Evolutionary conservation across 2,113 vertebrate species (phyloP).

Genomic region (Tetraodon nigroviridis): DNA sequence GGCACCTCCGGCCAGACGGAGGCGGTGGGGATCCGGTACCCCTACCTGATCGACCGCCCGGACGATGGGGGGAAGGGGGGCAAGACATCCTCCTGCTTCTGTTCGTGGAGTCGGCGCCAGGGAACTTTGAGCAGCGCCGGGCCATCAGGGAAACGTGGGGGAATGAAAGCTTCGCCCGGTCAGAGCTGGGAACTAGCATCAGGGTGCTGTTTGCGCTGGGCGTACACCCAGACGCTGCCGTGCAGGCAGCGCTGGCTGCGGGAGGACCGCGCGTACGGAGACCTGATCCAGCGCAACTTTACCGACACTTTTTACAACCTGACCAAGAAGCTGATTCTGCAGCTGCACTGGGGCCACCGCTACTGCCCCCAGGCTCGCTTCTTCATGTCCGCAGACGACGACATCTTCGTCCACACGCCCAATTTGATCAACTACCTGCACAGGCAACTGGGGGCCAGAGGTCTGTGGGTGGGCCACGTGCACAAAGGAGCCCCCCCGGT

Average conservation of each 20-base stretch:
- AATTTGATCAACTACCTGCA: slow-evolving; percentile 85
- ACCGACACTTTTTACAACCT: slow-evolving; percentile 91
- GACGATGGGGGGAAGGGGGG: slow-evolving; percentile 71
- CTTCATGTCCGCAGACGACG: slow-evolving; percentile 92
- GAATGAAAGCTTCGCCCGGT: slow-evolving; percentile 75
- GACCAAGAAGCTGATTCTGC: slow-evolving; percentile 85
- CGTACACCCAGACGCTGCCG: slow-evolving; percentile 28
- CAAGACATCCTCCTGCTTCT: slow-evolving; percentile 83
- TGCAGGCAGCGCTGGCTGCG: slow-evolving; percentile 68
- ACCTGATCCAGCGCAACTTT: slow-evolving; percentile 91
- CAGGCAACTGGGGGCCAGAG: slow-evolving; percentile 63
- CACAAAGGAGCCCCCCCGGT: slow-evolving; percentile 83
- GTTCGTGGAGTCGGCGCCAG: slow-evolving; percentile 86
- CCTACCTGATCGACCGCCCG: slow-evolving; percentile 83
- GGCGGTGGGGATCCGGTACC: slow-evolving; percentile 51
- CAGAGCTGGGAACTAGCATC: slow-evolving; percentile 75
- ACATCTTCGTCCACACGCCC: slow-evolving; percentile 90
- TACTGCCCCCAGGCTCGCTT: slow-evolving; percentile 87
- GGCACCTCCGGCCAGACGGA: slow-evolving; percentile 41
- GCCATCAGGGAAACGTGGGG: slow-evolving; percentile 89
- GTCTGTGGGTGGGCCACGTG: slow-evolving; percentile 89
- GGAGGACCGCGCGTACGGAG: slow-evolving; percentile 76
- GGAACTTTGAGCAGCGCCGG: slow-evolving; percentile 77
- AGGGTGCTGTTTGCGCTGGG: slow-evolving; percentile 86
- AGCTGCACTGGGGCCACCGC: slow-evolving; percentile 85